A percentile compares a stretch with the other conserved stretches of the same genome.
Conservation (phyloP, 2,113 vertebrate species). For the Benthochromis sp. region DNA sequence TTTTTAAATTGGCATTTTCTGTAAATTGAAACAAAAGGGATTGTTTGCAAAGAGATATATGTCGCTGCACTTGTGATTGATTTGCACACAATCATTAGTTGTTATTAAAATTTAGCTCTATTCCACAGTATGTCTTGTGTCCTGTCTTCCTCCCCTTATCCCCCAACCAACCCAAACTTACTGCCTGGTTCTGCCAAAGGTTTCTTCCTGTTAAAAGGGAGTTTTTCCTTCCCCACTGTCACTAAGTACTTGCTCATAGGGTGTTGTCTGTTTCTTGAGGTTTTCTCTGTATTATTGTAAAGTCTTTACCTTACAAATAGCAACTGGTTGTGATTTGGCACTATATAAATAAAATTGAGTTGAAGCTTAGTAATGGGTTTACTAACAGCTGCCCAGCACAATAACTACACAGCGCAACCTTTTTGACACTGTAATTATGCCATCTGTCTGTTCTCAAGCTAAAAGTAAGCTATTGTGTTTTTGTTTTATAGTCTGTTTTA, state of each 20-base stretch:
- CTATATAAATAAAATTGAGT: neutral
- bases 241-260: neutral
- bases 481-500: neutral
- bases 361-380: neutral
- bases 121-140: neutral
- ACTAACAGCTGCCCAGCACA: neutral
- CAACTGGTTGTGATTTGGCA: neutral
- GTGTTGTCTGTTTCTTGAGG: neutral
- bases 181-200: neutral
- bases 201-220: neutral
- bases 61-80: neutral
- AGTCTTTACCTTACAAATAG: neutral
- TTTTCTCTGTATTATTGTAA: neutral
- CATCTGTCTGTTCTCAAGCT: neutral
- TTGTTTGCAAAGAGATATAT: neutral
- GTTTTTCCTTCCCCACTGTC: neutral
- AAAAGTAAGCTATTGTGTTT: neutral
- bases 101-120: neutral
- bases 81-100: neutral
- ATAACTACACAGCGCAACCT: neutral
- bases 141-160: neutral
- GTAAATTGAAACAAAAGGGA: neutral
- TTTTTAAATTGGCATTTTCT: neutral
- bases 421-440: neutral
- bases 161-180: neutral